A percentile compares a stretch with the other conserved stretches of the same genome.
Conservation (phyloP, 2,113 vertebrate genomes). For the Myotis brandtii region DNA sequence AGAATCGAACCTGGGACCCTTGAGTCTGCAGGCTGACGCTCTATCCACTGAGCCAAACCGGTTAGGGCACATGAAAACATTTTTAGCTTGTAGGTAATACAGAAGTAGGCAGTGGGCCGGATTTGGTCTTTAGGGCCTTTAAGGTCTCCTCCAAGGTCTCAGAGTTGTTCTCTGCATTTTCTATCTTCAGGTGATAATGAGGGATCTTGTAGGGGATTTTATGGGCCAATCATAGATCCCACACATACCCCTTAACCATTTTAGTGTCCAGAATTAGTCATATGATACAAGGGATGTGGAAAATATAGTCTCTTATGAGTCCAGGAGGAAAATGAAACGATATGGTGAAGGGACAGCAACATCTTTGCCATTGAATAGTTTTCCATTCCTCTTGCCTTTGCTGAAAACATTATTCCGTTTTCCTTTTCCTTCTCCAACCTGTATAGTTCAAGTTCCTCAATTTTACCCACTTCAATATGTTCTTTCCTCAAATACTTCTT, state of each 20-base stretch:
- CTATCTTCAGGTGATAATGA: background rate
- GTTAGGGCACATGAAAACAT: background rate
- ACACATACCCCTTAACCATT: background rate
- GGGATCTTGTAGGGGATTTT: background rate
- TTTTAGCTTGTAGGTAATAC: background rate
- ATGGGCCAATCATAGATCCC: background rate
- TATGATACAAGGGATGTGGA: background rate
- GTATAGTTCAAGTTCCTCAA: background rate
- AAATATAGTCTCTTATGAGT: background rate
- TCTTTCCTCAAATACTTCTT: background rate
- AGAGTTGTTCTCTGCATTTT: background rate
- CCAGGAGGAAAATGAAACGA: background rate
- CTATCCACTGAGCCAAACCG: too few relatives aligned
- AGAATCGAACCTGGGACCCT: too few relatives aligned
- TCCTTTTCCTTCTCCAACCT: background rate
- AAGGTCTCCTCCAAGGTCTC: background rate
- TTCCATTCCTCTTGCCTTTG: background rate
- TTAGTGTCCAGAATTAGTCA: background rate
- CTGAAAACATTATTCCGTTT: background rate
- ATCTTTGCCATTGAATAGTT: background rate
- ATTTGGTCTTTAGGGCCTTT: background rate
- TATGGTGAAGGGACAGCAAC: background rate
- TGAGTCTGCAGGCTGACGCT: too few relatives aligned
- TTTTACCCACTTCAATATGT: background rate
- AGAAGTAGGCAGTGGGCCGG: background rate